These are phyloP conservation scores for Octodon degus DNA, from an alignment of 2,113 vertebrate species.

Conservation along the genomic window DNA sequence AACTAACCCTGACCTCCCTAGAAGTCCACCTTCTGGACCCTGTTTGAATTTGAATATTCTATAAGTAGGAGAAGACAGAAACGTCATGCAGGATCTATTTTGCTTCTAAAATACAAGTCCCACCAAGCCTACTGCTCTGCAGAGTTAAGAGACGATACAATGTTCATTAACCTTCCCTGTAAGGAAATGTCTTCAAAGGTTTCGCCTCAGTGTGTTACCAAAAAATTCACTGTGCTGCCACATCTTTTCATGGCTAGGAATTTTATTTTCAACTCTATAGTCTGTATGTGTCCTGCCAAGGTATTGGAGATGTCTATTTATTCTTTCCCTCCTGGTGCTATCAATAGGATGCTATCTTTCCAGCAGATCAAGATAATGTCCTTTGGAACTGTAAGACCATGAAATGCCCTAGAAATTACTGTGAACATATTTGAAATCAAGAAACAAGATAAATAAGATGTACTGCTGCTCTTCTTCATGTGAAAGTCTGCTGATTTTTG, in stretches of 20 bases:
- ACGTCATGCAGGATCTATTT: not conserved
- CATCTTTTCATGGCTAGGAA: not conserved
- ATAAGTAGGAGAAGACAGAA: not conserved
- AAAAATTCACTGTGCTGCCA: not conserved
- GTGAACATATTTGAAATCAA: not conserved
- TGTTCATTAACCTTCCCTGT: not conserved
- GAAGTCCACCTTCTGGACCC: accelerated
- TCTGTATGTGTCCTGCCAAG: not conserved
- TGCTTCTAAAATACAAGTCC: not conserved
- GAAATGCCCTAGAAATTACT: not conserved
- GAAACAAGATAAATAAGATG: not conserved
- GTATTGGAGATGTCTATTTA: not conserved
- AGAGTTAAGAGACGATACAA: not conserved
- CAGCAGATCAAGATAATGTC: not conserved
- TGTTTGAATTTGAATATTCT: not conserved
- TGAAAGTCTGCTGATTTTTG: not conserved
- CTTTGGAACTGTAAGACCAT: not conserved
- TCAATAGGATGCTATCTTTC: not conserved
- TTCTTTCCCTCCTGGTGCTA: not conserved
- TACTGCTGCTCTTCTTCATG: not conserved
- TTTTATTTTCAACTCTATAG: not conserved
- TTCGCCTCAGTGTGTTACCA: not conserved
- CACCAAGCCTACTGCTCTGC: not conserved
- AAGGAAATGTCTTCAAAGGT: not conserved
- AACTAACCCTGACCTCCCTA: not conserved